Conservation (phyloP, 2,797 vertebrate genomes). For the Microcaecilia unicolor region DNA sequence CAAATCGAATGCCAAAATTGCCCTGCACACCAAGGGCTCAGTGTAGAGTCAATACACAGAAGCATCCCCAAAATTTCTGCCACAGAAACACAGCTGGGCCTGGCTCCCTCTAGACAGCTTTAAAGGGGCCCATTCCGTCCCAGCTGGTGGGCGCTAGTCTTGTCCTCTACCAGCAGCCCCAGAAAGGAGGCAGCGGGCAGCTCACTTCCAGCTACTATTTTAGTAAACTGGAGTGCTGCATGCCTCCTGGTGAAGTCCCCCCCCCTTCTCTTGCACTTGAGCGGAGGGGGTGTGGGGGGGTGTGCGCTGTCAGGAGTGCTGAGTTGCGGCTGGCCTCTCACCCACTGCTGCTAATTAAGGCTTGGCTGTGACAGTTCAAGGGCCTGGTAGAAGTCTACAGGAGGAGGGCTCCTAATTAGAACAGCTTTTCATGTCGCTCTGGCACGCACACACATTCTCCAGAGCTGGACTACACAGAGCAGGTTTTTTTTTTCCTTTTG, state of each 20-base stretch:
- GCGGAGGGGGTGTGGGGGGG: too few species aligned
- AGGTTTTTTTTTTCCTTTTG: slow-evolving; percentile 33
- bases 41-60: too few species aligned
- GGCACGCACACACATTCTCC: slow-evolving; percentile 29
- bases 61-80: too few species aligned
- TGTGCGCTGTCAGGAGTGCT: slow-evolving; percentile 66
- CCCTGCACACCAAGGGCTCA: too few species aligned
- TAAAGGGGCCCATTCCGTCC: too few species aligned
- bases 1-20: too few species aligned
- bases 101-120: neutral
- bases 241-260: slow-evolving; percentile 22
- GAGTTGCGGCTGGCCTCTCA: slow-evolving; percentile 78
- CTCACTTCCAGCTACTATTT: slow-evolving; percentile 26
- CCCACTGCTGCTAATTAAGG: slow-evolving; percentile 84
- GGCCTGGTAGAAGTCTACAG: slow-evolving; percentile 60
- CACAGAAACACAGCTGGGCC: too few species aligned
- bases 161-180: neutral
- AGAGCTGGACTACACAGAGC: slow-evolving; percentile 44
- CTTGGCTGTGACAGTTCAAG: slow-evolving; percentile 81
- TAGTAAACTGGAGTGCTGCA: slow-evolving; percentile 19
- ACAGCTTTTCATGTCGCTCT: slow-evolving; percentile 57
- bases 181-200: neutral
- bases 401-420: slow-evolving; percentile 80
- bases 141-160: neutral
- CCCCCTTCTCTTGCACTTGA: slow-evolving; percentile 56